phyloP scores from a whole-genome alignment of 92 coral and sea anemone species.

The Siderastrea siderea region DNA sequence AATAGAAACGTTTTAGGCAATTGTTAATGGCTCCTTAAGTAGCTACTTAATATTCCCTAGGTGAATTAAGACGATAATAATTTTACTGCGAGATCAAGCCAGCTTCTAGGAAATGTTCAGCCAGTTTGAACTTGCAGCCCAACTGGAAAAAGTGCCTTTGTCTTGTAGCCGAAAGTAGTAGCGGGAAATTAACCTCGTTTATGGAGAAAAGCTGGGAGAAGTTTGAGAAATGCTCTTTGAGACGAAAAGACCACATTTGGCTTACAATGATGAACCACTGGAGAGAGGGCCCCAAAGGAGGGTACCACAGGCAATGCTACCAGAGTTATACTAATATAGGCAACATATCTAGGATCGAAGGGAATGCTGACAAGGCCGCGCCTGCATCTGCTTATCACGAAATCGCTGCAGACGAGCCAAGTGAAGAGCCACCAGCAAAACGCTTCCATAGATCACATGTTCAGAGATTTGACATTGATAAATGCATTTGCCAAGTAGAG shows the following conservation, averaged over 20 bases:
- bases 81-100: slow-evolving; percentile 36
- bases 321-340: slow-evolving; percentile 34
- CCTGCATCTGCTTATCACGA: slow-evolving; percentile 16
- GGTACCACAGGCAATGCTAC: slow-evolving; percentile 54
- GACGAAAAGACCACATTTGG: slow-evolving; percentile 47
- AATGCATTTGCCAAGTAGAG: slow-evolving; percentile 34
- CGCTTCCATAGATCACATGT: slow-evolving; percentile 39
- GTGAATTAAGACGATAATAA: slow-evolving; percentile 29
- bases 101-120: slow-evolving; percentile 35
- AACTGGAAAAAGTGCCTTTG: slow-evolving; percentile 44
- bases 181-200: slow-evolving; percentile 29
- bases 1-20: slow-evolving; percentile 21
- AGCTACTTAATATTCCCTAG: slow-evolving; percentile 13
- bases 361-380: slow-evolving; percentile 26
- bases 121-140: slow-evolving; percentile 2
- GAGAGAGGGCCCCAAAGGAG: slow-evolving; percentile 47
- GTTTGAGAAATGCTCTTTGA: slow-evolving; percentile 35
- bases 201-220: slow-evolving; percentile 52
- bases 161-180: slow-evolving; percentile 23
- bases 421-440: slow-evolving; percentile 3
- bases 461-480: slow-evolving; percentile 18
- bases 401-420: background rate
- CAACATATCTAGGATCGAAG: slow-evolving; percentile 24
- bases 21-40: slow-evolving; percentile 32
- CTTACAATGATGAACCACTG: slow-evolving; percentile 12